These are phyloP conservation scores for Naso thynnoides DNA, from an alignment of 2,797 vertebrate genomes.

Conservation along the genomic window DNA sequence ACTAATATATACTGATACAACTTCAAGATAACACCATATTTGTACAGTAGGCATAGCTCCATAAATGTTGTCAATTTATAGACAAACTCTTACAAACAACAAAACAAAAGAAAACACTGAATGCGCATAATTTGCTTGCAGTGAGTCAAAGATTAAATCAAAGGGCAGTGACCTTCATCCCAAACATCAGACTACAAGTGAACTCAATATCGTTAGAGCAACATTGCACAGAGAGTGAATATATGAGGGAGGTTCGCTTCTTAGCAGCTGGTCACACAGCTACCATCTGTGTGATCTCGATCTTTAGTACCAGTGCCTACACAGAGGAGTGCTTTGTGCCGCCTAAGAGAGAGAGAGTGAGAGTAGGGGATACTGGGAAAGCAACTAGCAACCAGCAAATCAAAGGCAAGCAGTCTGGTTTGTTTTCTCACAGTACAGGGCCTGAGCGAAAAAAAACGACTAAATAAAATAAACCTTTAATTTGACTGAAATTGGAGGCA, in stretches of 20 bases:
- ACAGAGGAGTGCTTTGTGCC: conserved; percentile 72
- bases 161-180: background rate
- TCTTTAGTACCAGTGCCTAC: conserved; percentile 21
- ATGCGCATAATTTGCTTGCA: background rate
- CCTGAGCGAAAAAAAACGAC: conserved; percentile 69
- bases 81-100: background rate
- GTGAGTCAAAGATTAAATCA: background rate
- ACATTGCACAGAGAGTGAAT: conserved; percentile 14
- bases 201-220: conserved; percentile 8
- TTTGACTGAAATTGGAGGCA: conserved; percentile 86
- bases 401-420: conserved; percentile 74
- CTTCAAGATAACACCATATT: conserved; percentile 8
- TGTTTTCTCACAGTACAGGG: conserved; percentile 79
- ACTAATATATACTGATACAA: conserved; percentile 29
- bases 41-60: background rate
- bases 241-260: conserved; percentile 27
- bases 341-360: conserved; percentile 21
- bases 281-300: conserved; percentile 61
- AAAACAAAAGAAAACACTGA: background rate
- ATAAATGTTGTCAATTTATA: background rate
- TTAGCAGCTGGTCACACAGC: conserved; percentile 46
- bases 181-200: conserved; percentile 17
- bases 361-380: conserved; percentile 54
- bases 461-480: conserved; percentile 85
- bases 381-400: conserved; percentile 70